phyloP scores from a whole-genome alignment of 2,888 invertebrate genomes.

The Bhutanitis thaidina region DNA sequence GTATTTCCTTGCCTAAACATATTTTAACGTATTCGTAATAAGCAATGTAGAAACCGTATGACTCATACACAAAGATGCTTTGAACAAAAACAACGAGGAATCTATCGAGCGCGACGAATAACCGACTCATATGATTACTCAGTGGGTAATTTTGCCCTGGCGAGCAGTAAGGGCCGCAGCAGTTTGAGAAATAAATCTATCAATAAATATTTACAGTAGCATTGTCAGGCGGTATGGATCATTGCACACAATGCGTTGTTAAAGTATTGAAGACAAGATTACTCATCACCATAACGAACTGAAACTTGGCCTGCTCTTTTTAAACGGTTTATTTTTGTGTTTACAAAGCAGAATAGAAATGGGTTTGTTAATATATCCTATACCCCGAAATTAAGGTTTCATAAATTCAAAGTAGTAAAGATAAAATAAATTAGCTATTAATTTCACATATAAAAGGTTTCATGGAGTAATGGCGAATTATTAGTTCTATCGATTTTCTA shows the following conservation, averaged over 20 bases:
- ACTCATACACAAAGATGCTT: conserved; percentile 30
- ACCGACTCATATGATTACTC: conserved; percentile 69
- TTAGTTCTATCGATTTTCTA: too few species aligned
- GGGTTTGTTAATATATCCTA: too few species aligned
- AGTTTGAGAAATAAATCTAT: conserved; percentile 62
- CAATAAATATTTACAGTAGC: conserved; percentile 67
- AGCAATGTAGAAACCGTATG: conserved; percentile 40
- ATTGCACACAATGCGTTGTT: conserved; percentile 61
- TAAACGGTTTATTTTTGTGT: too few species aligned
- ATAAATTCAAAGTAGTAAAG: too few species aligned
- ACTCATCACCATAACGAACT: conserved; percentile 44
- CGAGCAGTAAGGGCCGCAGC: conserved; percentile 39
- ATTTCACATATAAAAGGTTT: too few species aligned
- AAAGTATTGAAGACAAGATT: conserved; percentile 54
- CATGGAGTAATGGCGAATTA: too few species aligned
- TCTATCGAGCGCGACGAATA: conserved; percentile 56
- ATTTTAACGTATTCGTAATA: conserved; percentile 18
- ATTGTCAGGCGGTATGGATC: conserved; percentile 61
- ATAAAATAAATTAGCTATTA: too few species aligned
- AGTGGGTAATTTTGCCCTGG: conserved; percentile 65
- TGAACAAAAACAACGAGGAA: conserved; percentile 44
- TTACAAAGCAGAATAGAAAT: too few species aligned
- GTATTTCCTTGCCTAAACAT: too few species aligned
- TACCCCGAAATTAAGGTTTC: too few species aligned
- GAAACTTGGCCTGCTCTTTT: too few species aligned